Evolutionary conservation across 1,140 invertebrate species (phyloP).

Genomic region (Papilio polyxenes): DNA sequence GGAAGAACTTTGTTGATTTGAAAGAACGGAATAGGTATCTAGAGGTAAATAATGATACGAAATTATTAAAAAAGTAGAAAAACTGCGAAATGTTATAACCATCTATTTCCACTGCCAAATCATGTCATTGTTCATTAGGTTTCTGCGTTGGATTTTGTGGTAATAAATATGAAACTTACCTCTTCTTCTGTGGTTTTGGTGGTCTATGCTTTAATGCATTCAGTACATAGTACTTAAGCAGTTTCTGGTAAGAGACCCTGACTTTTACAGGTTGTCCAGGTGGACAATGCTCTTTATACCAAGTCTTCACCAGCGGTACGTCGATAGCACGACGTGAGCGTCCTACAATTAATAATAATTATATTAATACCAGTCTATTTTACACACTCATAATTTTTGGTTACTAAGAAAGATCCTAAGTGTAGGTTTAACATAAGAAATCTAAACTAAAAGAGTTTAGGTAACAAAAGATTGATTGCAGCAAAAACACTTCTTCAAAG

Average conservation of each 20-base stretch:
- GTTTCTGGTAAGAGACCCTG: slow-evolving; percentile 98
- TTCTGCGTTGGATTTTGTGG: too few species aligned
- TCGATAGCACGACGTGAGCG: slow-evolving; percentile 95
- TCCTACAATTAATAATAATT: slow-evolving; percentile 73
- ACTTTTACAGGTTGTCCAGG: slow-evolving; percentile 99
- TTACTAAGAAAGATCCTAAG: background rate
- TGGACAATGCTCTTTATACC: slow-evolving; percentile 99
- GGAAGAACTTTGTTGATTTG: slow-evolving; percentile 99
- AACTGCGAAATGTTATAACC: background rate
- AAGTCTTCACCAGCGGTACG: slow-evolving; percentile 97
- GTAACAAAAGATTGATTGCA: too few species aligned
- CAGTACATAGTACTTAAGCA: slow-evolving; percentile 98
- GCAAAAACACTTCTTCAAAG: background rate
- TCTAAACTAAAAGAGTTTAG: too few species aligned
- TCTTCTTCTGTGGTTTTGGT: slow-evolving; percentile 99
- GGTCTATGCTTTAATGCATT: slow-evolving; percentile 98
- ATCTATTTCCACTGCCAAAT: too few species aligned
- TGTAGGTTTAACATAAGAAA: slow-evolving; percentile 25
- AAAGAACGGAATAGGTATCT: slow-evolving; percentile 98
- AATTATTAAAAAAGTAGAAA: background rate
- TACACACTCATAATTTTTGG: background rate
- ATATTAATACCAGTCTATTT: slow-evolving; percentile 19
- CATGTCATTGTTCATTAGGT: too few species aligned
- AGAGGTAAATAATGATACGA: background rate
- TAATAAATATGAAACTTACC: slow-evolving; percentile 78